Conservation (phyloP, 2,797 vertebrate genomes). For the Neomorphus geoffroyi region DNA sequence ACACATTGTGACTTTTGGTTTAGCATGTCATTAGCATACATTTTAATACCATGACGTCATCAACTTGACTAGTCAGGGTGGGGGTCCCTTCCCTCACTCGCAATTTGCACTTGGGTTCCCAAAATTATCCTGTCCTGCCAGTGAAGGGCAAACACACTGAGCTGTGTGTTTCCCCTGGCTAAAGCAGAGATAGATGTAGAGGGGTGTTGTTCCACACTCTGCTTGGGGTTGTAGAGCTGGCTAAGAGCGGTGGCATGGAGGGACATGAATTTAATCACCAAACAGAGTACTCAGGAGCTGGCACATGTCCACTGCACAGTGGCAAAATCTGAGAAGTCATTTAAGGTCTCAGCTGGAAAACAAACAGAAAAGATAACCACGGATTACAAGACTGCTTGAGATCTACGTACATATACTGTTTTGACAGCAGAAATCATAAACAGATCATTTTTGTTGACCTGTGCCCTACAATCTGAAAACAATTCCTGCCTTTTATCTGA, state of each 20-base stretch:
- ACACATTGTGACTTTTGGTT: not conserved
- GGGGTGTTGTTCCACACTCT: not conserved
- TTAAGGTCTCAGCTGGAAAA: conserved; percentile 30
- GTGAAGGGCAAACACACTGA: not conserved
- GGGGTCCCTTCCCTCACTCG: not conserved
- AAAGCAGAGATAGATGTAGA: not conserved
- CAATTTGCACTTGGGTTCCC: not conserved
- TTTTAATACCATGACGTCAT: not conserved
- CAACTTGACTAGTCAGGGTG: not conserved
- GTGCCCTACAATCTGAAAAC: conserved; percentile 19
- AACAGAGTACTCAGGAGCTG: not conserved
- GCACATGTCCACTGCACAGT: not conserved
- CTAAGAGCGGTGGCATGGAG: not conserved
- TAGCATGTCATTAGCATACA: not conserved
- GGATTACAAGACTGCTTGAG: not conserved
- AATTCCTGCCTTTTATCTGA: conserved; percentile 32
- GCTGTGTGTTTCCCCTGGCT: not conserved
- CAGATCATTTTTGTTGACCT: conserved; percentile 50
- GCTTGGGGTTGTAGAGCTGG: not conserved
- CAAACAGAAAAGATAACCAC: conserved; percentile 5
- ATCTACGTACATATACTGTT: not conserved
- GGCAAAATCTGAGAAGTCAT: not conserved
- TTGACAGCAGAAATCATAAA: conserved; percentile 46
- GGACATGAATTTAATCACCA: not conserved
- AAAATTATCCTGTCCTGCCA: not conserved